Conservation (phyloP, 2,113 vertebrate species). For the Ctenomys sociabilis region DNA sequence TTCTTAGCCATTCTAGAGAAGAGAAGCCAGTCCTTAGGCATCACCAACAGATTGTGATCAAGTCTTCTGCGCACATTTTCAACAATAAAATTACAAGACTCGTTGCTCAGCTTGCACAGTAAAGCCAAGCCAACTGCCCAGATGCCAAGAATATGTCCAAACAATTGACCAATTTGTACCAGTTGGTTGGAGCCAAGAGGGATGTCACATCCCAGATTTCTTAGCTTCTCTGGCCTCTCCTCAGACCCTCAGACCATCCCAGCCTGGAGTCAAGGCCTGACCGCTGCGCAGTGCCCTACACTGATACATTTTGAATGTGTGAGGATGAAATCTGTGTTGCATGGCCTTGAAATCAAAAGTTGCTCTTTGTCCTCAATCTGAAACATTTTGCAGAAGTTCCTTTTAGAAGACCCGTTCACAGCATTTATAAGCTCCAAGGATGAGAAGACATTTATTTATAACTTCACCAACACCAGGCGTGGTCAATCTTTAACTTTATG, state of each 20-base stretch:
- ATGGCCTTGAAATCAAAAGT: background rate
- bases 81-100: background rate
- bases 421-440: background rate
- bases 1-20: background rate
- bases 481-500: background rate
- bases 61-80: background rate
- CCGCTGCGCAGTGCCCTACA: no score
- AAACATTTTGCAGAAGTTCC: background rate
- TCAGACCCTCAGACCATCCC: background rate
- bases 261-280: background rate
- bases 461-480: background rate
- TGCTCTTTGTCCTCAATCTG: background rate
- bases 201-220: background rate
- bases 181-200: no score
- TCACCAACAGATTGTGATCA: background rate
- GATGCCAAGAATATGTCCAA: background rate
- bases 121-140: background rate
- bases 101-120: background rate
- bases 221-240: background rate
- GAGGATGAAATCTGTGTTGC: background rate
- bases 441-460: background rate
- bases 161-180: background rate
- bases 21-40: background rate
- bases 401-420: constrained; percentile 1
- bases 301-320: background rate